These are phyloP conservation scores for Dorcus parallelipipedus DNA, from an alignment of 2,888 invertebrate genomes.

Conservation along the genomic window DNA sequence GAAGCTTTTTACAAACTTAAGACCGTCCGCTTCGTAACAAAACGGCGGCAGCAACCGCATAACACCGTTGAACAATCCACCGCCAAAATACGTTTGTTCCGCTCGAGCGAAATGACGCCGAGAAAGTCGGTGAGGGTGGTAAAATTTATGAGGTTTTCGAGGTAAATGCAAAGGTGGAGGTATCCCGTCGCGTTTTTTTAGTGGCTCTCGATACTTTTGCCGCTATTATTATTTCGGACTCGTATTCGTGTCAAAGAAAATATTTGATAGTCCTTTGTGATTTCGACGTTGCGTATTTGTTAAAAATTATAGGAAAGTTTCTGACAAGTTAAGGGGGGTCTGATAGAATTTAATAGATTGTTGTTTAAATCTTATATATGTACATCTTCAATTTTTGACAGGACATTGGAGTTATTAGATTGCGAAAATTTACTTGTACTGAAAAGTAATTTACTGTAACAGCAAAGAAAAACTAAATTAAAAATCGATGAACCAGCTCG, in stretches of 20 bases:
- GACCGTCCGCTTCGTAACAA: neutral
- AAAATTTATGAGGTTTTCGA: slow-evolving; percentile 25
- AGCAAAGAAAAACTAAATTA: too few species aligned
- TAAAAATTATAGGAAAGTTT: too few species aligned
- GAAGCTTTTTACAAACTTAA: slow-evolving; percentile 18
- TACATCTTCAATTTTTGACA: too few species aligned
- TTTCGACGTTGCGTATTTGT: too few species aligned
- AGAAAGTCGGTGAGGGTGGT: slow-evolving; percentile 16
- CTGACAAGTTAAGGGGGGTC: too few species aligned
- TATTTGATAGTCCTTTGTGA: neutral
- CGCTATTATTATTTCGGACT: slow-evolving; percentile 16
- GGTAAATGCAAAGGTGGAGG: slow-evolving; percentile 24
- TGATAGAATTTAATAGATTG: too few species aligned
- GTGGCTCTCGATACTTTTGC: slow-evolving; percentile 5
- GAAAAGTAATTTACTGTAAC: too few species aligned
- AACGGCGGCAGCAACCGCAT: neutral
- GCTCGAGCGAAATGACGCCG: slow-evolving; percentile 15
- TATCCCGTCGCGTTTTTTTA: slow-evolving; percentile 12
- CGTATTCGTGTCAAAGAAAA: slow-evolving; percentile 4
- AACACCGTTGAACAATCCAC: neutral
- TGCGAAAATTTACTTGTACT: too few species aligned
- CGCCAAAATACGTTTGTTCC: slow-evolving; percentile 4
- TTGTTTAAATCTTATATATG: too few species aligned
- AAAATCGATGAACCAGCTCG: too few species aligned
- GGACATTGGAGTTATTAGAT: too few species aligned